Conservation (phyloP, 2,797 vertebrate genomes). For the Rhincodon typus region DNA sequence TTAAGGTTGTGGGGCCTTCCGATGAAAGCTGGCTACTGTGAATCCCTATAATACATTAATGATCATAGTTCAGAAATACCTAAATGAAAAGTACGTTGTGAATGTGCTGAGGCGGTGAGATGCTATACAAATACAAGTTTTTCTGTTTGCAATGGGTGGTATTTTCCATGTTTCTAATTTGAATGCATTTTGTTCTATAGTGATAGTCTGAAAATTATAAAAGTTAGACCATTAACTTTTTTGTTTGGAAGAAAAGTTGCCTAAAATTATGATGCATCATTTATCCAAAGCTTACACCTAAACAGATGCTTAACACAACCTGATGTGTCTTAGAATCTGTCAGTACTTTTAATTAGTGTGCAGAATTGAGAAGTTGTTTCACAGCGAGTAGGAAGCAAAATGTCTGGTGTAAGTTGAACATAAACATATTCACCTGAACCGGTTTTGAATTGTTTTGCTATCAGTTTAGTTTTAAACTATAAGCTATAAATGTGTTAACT, state of each 20-base stretch:
- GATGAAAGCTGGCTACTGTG: neutral
- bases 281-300: too few relatives aligned
- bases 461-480: neutral
- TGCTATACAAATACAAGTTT: neutral
- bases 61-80: neutral
- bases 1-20: neutral
- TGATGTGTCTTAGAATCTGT: too few relatives aligned
- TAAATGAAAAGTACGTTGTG: neutral
- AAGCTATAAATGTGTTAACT: too few relatives aligned
- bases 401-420: neutral
- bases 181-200: neutral
- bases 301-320: too few relatives aligned
- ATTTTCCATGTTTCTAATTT: conserved; percentile 39
- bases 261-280: too few relatives aligned
- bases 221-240: too few relatives aligned
- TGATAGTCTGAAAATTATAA: neutral
- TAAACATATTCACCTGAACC: neutral
- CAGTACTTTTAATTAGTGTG: neutral
- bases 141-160: neutral
- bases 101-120: neutral
- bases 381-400: neutral
- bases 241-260: too few relatives aligned
- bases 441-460: neutral
- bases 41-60: neutral
- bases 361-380: neutral